Conservation (phyloP, 2,797 vertebrate genomes). For the Chanos chanos region DNA sequence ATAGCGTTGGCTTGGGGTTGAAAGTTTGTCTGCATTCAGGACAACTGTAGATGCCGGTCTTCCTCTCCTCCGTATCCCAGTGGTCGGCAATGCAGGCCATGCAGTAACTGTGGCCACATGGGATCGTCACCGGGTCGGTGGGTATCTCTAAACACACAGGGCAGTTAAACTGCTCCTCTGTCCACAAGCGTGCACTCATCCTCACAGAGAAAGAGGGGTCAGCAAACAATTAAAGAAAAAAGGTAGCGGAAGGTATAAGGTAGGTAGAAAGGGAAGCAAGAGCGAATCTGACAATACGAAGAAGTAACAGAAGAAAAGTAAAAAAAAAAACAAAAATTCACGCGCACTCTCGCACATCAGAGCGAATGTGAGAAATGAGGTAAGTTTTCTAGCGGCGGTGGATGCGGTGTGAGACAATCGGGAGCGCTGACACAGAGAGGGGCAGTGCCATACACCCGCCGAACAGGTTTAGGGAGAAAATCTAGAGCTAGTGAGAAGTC, state of each 20-base stretch:
- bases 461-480: slow-evolving; percentile 65
- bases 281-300: not conserved
- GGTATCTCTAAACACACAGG: slow-evolving; percentile 77
- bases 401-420: no score
- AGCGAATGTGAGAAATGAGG: no score
- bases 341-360: no score
- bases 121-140: slow-evolving; percentile 73
- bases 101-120: slow-evolving; percentile 81
- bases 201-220: not conserved
- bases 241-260: not conserved
- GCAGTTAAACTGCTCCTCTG: slow-evolving; percentile 81
- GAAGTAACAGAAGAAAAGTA: not conserved
- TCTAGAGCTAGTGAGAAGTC: slow-evolving; percentile 31
- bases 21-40: slow-evolving; percentile 74
- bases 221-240: not conserved
- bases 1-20: slow-evolving; percentile 65
- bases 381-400: no score
- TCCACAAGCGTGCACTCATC: slow-evolving; percentile 68
- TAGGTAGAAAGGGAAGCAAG: not conserved
- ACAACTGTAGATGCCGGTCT: slow-evolving; percentile 67
- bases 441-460: slow-evolving; percentile 56
- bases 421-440: not conserved
- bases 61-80: slow-evolving; percentile 71
- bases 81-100: slow-evolving; percentile 75
- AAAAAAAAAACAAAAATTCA: no score